These are phyloP conservation scores for Iselma pallidipennis DNA, from an alignment of 2,888 invertebrate genomes.

Conservation along the genomic window DNA sequence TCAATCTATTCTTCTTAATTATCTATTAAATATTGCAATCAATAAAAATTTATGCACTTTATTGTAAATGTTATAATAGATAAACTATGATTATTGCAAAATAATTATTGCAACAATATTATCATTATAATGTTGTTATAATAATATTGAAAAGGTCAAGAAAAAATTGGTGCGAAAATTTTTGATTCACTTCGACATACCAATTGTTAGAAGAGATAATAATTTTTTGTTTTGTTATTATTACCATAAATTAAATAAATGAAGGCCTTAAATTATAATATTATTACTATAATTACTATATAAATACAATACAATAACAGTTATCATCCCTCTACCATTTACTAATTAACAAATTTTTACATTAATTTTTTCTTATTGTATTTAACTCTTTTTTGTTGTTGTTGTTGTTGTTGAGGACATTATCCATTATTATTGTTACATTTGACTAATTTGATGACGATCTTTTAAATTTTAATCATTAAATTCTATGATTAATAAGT, in stretches of 20 bases:
- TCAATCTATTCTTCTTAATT: too few species aligned
- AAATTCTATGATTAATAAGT: slow-evolving; percentile 16
- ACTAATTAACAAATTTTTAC: neutral
- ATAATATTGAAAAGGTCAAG: neutral
- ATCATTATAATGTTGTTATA: neutral
- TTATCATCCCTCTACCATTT: neutral
- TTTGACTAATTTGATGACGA: slow-evolving; percentile 23
- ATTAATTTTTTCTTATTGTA: neutral
- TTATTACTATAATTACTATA: neutral
- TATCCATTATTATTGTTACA: slow-evolving; percentile 18
- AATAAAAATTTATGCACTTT: too few species aligned
- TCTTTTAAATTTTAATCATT: slow-evolving; percentile 13
- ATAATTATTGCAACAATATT: neutral
- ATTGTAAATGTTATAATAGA: too few species aligned
- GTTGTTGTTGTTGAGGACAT: slow-evolving; percentile 15
- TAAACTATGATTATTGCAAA: neutral
- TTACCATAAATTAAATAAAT: neutral
- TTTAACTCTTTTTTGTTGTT: slow-evolving; percentile 5
- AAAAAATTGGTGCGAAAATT: neutral
- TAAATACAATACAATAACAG: neutral
- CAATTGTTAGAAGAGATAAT: neutral
- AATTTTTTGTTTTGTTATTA: neutral
- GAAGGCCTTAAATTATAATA: neutral
- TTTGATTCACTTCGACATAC: neutral
- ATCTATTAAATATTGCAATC: too few species aligned